Percentiles rank a stretch among this genome's conserved stretches.
Conservation (phyloP, 2,797 vertebrate genomes). For the Emys orbicularis region DNA sequence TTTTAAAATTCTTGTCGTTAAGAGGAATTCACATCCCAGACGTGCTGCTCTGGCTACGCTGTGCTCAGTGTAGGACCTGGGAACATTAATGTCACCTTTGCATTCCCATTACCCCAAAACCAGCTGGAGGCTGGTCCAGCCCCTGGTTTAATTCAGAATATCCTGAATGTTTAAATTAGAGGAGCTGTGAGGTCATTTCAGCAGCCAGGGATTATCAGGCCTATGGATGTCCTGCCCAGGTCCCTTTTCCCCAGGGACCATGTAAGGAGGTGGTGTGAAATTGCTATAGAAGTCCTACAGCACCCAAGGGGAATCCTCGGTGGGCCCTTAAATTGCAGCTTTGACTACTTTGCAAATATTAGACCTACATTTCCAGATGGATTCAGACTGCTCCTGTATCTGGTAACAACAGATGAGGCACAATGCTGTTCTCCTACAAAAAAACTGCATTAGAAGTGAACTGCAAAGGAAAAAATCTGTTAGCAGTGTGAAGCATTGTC, state of each 20-base stretch:
- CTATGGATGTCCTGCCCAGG: neutral
- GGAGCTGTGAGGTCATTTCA: neutral
- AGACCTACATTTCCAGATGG: fast-evolving
- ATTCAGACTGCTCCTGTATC: neutral
- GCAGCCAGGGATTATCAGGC: neutral
- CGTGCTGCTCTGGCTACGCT: neutral
- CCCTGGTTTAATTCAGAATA: neutral
- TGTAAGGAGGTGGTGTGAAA: neutral
- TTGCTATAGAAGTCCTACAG: fast-evolving
- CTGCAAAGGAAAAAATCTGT: neutral
- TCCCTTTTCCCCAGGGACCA: fast-evolving
- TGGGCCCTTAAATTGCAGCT: neutral
- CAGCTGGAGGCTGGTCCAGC: neutral
- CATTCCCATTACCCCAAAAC: neutral
- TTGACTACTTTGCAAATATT: neutral
- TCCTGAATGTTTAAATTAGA: neutral
- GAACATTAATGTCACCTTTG: neutral
- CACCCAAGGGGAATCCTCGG: neutral
- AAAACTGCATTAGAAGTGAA: neutral
- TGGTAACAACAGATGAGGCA: neutral
- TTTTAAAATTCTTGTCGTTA: neutral
- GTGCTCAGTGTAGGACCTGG: neutral
- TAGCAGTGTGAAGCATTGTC: neutral
- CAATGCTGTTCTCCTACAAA: neutral
- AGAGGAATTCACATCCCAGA: neutral